Conservation (phyloP, 2,113 vertebrate genomes). For the Chinchilla lanigera region DNA sequence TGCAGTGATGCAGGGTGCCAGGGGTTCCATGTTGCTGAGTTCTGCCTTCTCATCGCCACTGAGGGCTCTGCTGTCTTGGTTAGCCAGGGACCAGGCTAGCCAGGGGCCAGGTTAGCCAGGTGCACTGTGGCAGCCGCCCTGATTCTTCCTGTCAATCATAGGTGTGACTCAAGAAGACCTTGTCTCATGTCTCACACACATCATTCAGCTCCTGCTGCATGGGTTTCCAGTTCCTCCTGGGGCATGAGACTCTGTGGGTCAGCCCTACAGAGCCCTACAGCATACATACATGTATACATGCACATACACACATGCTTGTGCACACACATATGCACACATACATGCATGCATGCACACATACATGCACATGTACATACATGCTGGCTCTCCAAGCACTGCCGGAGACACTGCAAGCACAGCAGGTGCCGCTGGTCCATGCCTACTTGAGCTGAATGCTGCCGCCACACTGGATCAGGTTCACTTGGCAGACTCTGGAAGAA, state of each 20-base stretch:
- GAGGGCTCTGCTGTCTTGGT: not conserved
- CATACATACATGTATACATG: too few relatives aligned
- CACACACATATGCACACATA: not conserved
- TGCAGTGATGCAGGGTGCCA: not conserved
- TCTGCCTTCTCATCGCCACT: not conserved
- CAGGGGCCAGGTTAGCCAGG: not conserved
- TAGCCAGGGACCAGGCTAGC: not conserved
- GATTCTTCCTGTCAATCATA: not conserved
- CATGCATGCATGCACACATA: not conserved
- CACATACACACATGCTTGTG: too few relatives aligned
- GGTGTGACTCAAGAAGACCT: not conserved
- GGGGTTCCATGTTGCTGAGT: not conserved
- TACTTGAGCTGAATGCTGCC: not conserved
- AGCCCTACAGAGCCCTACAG: too few relatives aligned
- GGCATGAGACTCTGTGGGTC: not conserved
- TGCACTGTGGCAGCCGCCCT: not conserved
- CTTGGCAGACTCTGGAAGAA: not conserved
- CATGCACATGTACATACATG: too few relatives aligned
- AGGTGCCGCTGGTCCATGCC: fast-evolving
- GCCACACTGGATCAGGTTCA: not conserved
- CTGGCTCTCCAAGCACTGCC: not conserved
- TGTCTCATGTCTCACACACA: not conserved
- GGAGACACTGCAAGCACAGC: not conserved
- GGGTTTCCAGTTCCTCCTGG: not conserved
- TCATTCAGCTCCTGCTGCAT: not conserved